Conservation (phyloP, 2,888 invertebrate species). For the Leistus spinibarbis region DNA sequence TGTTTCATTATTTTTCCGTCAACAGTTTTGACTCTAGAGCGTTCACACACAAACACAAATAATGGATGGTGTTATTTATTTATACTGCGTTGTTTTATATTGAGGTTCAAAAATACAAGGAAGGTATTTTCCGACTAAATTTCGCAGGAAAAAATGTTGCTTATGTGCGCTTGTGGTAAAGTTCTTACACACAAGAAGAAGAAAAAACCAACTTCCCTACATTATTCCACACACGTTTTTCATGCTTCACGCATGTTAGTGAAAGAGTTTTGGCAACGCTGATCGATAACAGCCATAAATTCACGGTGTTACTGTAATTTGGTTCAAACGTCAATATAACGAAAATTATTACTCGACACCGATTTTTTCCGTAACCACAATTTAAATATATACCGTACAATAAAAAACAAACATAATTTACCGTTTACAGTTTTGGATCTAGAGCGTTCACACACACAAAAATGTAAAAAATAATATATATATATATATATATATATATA, state of each 20-base stretch:
- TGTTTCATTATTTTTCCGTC: no score
- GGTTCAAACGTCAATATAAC: neutral
- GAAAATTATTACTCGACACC: neutral
- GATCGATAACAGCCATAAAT: slow-evolving; percentile 34
- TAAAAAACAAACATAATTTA: no score
- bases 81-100: neutral
- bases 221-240: slow-evolving; percentile 32
- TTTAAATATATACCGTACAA: neutral
- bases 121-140: neutral
- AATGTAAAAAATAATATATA: no score
- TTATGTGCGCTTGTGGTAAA: slow-evolving; percentile 12
- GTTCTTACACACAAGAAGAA: neutral
- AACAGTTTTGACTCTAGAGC: no score
- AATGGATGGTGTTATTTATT: neutral
- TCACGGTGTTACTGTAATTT: slow-evolving; percentile 15
- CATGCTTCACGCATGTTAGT: slow-evolving; percentile 25
- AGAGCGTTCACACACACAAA: no score
- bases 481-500: no score
- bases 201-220: slow-evolving; percentile 13
- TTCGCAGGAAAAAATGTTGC: neutral
- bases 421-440: no score
- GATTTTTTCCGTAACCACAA: neutral
- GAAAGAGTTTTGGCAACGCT: slow-evolving; percentile 29
- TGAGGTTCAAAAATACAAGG: neutral
- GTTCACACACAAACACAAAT: no score